Evolutionary conservation across 1,140 invertebrate genomes (phyloP).

Genomic region (Caerostris darwini): DNA sequence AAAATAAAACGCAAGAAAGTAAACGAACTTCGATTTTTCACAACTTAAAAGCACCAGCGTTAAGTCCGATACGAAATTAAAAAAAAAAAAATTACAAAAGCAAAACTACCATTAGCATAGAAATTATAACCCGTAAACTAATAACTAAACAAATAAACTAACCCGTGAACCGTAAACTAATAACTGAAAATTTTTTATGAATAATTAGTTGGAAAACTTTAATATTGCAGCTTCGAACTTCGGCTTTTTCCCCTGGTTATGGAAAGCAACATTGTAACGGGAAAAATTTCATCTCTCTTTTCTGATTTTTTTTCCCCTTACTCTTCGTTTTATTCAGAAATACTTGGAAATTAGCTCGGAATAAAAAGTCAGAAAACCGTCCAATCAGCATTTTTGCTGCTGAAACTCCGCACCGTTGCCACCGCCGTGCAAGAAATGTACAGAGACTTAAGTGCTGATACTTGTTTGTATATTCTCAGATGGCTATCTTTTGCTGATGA

Average conservation of each 20-base stretch:
- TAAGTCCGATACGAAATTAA: not conserved
- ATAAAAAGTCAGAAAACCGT: not conserved
- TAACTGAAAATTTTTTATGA: not conserved
- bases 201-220: not conserved
- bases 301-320: not conserved
- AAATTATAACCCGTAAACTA: not conserved
- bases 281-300: not conserved
- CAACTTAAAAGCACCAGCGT: not conserved
- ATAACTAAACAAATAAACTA: too few relatives aligned
- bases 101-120: not conserved
- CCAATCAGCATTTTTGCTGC: not conserved
- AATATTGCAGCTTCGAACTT: not conserved
- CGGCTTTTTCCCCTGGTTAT: not conserved
- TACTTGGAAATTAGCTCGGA: not conserved
- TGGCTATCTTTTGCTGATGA: slow-evolving; percentile 20
- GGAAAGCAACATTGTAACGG: not conserved
- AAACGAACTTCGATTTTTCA: not conserved
- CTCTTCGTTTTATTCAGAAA: not conserved
- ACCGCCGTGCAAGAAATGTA: not conserved
- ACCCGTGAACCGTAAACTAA: not conserved
- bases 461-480: slow-evolving; percentile 18
- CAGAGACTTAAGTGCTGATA: slow-evolving; percentile 13
- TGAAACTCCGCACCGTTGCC: not conserved
- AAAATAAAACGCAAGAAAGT: too few relatives aligned
- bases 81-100: not conserved